Evolutionary conservation across 1,140 invertebrate genomes (phyloP).

Genomic region (Drosophila saltans): DNA sequence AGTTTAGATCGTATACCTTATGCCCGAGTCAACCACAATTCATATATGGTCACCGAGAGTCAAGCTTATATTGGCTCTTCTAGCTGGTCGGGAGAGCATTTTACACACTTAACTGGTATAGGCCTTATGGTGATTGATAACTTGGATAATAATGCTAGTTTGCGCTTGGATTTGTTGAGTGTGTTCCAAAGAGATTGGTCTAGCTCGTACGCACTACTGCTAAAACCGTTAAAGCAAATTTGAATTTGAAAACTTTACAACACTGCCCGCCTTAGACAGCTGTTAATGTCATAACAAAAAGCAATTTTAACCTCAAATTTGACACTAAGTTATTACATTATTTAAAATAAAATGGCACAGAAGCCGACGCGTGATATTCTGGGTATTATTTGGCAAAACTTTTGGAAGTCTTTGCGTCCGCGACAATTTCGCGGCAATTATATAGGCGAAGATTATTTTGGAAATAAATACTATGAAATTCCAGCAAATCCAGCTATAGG

Average conservation of each 20-base stretch:
- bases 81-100: slow-evolving; percentile 99
- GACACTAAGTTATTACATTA: slow-evolving; percentile 18
- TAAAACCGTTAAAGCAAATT: slow-evolving; percentile 57
- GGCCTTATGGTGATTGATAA: slow-evolving; percentile 87
- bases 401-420: slow-evolving; percentile 86
- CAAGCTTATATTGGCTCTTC: slow-evolving; percentile 97
- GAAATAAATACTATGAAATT: slow-evolving; percentile 93
- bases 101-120: slow-evolving; percentile 94
- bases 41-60: slow-evolving; percentile 99
- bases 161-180: slow-evolving; percentile 90
- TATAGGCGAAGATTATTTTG: slow-evolving; percentile 89
- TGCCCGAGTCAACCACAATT: slow-evolving; percentile 97
- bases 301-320: slow-evolving; percentile 48
- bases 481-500: slow-evolving; percentile 85
- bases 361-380: slow-evolving; percentile 83
- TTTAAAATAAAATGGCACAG: slow-evolving; percentile 59
- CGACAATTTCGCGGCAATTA: slow-evolving; percentile 84
- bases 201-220: slow-evolving; percentile 86
- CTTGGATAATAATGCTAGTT: slow-evolving; percentile 81
- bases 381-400: slow-evolving; percentile 85
- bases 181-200: slow-evolving; percentile 96
- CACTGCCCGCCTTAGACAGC: slow-evolving; percentile 38
- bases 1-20: slow-evolving; percentile 94
- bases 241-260: slow-evolving; percentile 31
- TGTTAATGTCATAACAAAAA: slow-evolving; percentile 70